A percentile compares a stretch with the other conserved stretches of the same genome.
These are phyloP conservation scores for Cryptus viduatorius DNA, from an alignment of 2,888 invertebrate genomes.

Conservation along the genomic window DNA sequence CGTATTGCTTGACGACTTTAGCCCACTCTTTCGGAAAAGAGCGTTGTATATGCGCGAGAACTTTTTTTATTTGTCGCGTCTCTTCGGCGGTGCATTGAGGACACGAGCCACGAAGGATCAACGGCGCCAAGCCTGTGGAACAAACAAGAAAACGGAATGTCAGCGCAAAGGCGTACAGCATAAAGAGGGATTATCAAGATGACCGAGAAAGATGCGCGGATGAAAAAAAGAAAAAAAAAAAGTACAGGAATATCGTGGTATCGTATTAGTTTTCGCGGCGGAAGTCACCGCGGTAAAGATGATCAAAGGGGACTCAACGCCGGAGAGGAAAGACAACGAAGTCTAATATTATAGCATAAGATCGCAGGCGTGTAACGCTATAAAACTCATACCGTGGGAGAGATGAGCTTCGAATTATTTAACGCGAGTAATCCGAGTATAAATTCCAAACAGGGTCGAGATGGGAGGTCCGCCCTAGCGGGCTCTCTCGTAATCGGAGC, in stretches of 20 bases:
- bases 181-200: background rate
- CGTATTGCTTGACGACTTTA: slow-evolving; percentile 90
- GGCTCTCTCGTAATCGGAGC: slow-evolving; percentile 66
- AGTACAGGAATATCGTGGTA: background rate
- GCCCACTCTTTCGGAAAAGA: slow-evolving; percentile 92
- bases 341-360: background rate
- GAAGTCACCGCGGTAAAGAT: background rate
- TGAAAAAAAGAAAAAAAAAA: background rate
- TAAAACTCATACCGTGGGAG: background rate
- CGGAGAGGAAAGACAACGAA: background rate
- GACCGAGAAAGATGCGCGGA: background rate
- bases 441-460: slow-evolving; percentile 49
- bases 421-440: slow-evolving; percentile 60
- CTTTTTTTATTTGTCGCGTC: slow-evolving; percentile 90
- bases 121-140: slow-evolving; percentile 89
- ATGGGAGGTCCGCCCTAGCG: slow-evolving; percentile 31
- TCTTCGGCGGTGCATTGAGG: slow-evolving; percentile 90
- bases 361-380: no score
- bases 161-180: background rate
- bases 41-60: slow-evolving; percentile 90
- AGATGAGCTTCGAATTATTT: slow-evolving; percentile 58
- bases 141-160: slow-evolving; percentile 47
- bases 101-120: slow-evolving; percentile 91
- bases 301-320: slow-evolving; percentile 3
- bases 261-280: background rate